These are phyloP conservation scores for Oxystoma pomonae DNA, from an alignment of 2,888 invertebrate genomes.

Conservation along the genomic window DNA sequence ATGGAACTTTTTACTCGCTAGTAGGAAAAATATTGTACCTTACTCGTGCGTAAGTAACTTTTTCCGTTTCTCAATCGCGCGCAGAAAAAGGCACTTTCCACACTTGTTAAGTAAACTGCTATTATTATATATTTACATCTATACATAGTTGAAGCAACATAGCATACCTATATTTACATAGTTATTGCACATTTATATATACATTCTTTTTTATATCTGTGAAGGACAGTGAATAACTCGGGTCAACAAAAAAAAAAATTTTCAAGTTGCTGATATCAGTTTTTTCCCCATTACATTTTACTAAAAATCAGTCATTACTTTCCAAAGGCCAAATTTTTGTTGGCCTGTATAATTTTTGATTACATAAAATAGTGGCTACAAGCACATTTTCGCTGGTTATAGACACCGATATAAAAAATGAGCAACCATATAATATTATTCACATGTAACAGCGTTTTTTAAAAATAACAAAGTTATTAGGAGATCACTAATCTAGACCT, in stretches of 20 bases:
- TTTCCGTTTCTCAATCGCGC: constrained; percentile 14
- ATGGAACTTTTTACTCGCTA: too few relatives aligned
- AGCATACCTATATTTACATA: constrained; percentile 46
- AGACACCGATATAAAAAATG: constrained; percentile 33
- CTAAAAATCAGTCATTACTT: too few relatives aligned
- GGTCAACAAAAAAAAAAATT: too few relatives aligned
- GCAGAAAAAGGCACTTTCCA: too few relatives aligned
- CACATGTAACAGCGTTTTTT: constrained; percentile 35
- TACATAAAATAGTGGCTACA: background rate
- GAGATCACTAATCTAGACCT: constrained; percentile 42
- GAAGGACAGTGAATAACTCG: too few relatives aligned
- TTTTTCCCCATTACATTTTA: too few relatives aligned
- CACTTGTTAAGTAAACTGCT: background rate
- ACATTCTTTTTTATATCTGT: constrained; percentile 39
- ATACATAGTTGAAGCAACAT: constrained; percentile 46
- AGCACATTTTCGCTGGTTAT: background rate
- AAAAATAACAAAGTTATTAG: constrained; percentile 39
- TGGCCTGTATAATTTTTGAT: background rate
- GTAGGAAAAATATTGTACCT: too few relatives aligned
- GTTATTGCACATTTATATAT: constrained; percentile 50
- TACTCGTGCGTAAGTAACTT: too few relatives aligned
- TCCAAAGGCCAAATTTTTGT: too few relatives aligned
- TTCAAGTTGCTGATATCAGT: too few relatives aligned
- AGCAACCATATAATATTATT: constrained; percentile 32
- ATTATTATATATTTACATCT: constrained; percentile 42